Percentiles rank a stretch among this genome's conserved stretches.
These are phyloP conservation scores for Dasysyrphus albostriatus DNA, from an alignment of 2,888 invertebrate species.

Conservation along the genomic window DNA sequence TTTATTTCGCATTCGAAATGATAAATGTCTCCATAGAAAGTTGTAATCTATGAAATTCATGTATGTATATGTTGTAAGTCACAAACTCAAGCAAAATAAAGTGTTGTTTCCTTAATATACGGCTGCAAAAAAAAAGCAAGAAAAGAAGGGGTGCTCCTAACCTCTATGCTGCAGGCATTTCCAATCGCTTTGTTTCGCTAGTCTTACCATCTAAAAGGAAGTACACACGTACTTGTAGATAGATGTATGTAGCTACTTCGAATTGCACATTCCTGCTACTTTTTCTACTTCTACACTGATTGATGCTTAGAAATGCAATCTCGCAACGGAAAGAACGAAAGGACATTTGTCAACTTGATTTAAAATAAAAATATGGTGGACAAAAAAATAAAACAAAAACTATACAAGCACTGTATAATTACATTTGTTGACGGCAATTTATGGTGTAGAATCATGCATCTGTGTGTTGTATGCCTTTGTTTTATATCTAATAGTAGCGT, in stretches of 20 bases:
- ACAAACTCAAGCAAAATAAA: slow-evolving; percentile 46
- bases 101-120: slow-evolving; percentile 20
- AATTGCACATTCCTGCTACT: slow-evolving; percentile 17
- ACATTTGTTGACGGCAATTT: slow-evolving; percentile 72
- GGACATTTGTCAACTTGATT: slow-evolving; percentile 72
- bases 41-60: slow-evolving; percentile 44
- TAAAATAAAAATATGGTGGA: slow-evolving; percentile 37
- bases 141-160: background rate
- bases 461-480: background rate
- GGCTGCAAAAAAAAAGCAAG: background rate
- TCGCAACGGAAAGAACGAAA: slow-evolving; percentile 66
- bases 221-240: background rate
- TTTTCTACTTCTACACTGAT: slow-evolving; percentile 50
- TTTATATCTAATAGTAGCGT: background rate
- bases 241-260: background rate
- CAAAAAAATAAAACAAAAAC: slow-evolving; percentile 14
- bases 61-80: slow-evolving; percentile 38
- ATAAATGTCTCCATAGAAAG: slow-evolving; percentile 56
- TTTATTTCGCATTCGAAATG: slow-evolving; percentile 53
- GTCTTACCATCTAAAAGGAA: slow-evolving; percentile 31
- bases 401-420: slow-evolving; percentile 61
- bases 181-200: slow-evolving; percentile 23
- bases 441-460: slow-evolving; percentile 61
- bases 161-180: slow-evolving; percentile 14
- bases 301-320: slow-evolving; percentile 72